These are phyloP conservation scores for Zaprionus africanus DNA, from an alignment of 1,140 invertebrate genomes.

Conservation along the genomic window DNA sequence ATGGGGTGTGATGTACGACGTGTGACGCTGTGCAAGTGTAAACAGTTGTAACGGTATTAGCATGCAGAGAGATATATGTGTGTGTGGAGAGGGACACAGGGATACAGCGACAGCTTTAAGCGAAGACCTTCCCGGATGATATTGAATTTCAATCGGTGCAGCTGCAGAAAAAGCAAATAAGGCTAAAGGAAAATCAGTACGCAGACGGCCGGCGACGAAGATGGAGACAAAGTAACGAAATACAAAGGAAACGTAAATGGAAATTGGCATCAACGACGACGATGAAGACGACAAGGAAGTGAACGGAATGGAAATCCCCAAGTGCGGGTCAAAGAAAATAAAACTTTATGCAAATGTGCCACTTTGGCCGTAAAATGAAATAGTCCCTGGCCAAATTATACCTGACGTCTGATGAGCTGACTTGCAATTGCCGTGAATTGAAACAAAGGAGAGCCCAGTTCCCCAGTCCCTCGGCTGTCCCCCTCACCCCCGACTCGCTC, in stretches of 20 bases:
- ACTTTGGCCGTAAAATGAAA: conserved; percentile 82
- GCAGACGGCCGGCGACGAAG: conserved; percentile 54
- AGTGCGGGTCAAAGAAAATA: conserved; percentile 82
- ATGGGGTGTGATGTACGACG: conserved; percentile 23
- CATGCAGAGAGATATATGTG: conserved; percentile 32
- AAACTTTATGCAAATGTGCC: conserved; percentile 81
- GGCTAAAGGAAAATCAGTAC: conserved; percentile 57
- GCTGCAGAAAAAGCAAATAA: conserved; percentile 37
- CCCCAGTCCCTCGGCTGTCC: neutral
- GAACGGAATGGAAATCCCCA: conserved; percentile 58
- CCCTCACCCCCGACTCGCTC: neutral
- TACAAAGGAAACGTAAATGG: conserved; percentile 45
- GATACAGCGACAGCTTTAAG: conserved; percentile 59
- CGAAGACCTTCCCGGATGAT: conserved; percentile 38
- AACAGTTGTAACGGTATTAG: conserved; percentile 61
- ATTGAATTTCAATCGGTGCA: conserved; percentile 78
- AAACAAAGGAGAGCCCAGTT: conserved; percentile 63
- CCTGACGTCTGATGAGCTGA: conserved; percentile 77
- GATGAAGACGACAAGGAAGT: neutral
- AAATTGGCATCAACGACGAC: conserved; percentile 32
- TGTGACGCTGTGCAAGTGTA: conserved; percentile 43
- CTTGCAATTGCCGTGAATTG: conserved; percentile 71
- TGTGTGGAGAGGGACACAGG: conserved; percentile 31
- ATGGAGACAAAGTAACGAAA: conserved; percentile 52
- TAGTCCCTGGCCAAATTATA: conserved; percentile 79